phyloP scores from a whole-genome alignment of 2,888 invertebrate species.

The Ischnura elegans region DNA sequence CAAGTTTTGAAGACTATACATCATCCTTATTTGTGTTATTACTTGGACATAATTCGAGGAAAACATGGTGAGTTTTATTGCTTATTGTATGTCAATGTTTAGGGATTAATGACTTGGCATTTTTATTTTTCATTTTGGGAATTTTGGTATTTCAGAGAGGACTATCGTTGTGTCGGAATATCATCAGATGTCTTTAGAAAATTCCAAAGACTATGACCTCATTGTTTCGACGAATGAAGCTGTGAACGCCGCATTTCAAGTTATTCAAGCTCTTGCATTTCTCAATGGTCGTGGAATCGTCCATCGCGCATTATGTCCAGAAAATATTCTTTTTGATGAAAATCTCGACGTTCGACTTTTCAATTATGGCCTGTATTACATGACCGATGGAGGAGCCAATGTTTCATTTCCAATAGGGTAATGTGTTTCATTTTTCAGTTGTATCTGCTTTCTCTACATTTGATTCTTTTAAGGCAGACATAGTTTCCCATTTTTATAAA shows the following conservation, averaged over 20 bases:
- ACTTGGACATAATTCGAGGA: conserved; percentile 94
- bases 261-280: conserved; percentile 85
- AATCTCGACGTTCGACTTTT: conserved; percentile 89
- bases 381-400: conserved; percentile 92
- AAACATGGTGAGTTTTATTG: conserved; percentile 89
- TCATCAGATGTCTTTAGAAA: conserved; percentile 83
- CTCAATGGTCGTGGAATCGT: conserved; percentile 87
- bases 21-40: conserved; percentile 91
- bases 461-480: conserved; percentile 53
- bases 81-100: background rate
- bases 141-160: conserved; percentile 81
- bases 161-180: conserved; percentile 91
- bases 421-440: conserved; percentile 71
- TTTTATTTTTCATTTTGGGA: conserved; percentile 62
- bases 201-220: conserved; percentile 74
- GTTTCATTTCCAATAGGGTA: conserved; percentile 90
- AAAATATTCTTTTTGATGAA: conserved; percentile 89
- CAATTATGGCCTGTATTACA: conserved; percentile 95
- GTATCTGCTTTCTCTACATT: conserved; percentile 37
- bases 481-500: conserved; percentile 16
- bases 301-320: conserved; percentile 89
- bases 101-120: background rate
- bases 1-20: conserved; percentile 89
- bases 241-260: conserved; percentile 85
- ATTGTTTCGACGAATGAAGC: conserved; percentile 79